Percentiles rank a stretch among this genome's conserved stretches.
These are phyloP conservation scores for Yponomeuta malinellus DNA, from an alignment of 2,888 invertebrate species.

Conservation along the genomic window DNA sequence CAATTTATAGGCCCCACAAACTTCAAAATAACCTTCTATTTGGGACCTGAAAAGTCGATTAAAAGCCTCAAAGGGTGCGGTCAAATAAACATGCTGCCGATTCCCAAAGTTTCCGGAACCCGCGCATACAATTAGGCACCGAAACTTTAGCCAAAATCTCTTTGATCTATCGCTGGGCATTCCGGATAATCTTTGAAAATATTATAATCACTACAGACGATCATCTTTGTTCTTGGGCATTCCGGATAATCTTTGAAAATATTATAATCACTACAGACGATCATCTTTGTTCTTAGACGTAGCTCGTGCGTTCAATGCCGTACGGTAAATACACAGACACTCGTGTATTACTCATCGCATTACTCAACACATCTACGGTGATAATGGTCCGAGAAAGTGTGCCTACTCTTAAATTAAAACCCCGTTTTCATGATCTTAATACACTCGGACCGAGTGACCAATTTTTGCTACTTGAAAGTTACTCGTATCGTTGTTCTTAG, in stretches of 20 bases:
- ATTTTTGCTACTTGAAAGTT: too few species aligned
- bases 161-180: constrained; percentile 1
- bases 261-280: background rate
- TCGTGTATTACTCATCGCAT: too few species aligned
- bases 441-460: too few species aligned
- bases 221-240: background rate
- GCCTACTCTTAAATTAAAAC: too few species aligned
- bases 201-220: background rate
- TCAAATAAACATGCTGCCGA: constrained; percentile 7
- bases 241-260: background rate
- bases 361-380: too few species aligned
- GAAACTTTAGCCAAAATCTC: constrained; percentile 7
- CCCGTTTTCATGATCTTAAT: too few species aligned
- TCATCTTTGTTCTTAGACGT: background rate
- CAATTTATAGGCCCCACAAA: too few species aligned
- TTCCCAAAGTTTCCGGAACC: background rate
- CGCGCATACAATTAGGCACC: constrained; percentile 7
- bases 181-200: background rate
- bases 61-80: background rate
- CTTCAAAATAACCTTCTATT: background rate
- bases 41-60: background rate
- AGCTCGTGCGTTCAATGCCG: too few species aligned
- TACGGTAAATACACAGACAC: too few species aligned
- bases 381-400: too few species aligned
- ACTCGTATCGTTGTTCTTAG: too few species aligned